Evolutionary conservation across 2,888 invertebrate species (phyloP), one percentile per base, ranked within the genome.

Genomic region (Iselma pallidipennis): DNA sequence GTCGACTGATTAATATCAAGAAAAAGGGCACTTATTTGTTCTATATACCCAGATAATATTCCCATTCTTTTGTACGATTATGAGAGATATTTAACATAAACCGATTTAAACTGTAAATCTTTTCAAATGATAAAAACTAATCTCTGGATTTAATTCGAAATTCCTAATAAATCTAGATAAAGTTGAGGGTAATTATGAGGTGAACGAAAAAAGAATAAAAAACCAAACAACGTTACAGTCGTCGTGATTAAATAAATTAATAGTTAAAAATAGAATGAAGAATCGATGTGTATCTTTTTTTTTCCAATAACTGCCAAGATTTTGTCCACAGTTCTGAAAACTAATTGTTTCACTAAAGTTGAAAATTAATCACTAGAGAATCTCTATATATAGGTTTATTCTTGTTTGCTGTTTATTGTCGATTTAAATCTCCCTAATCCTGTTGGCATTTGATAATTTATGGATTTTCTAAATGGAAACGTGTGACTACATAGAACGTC

Each of bases 381-480:
- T 37, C 9, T 16, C 16, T 37, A 37, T n/a, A n/a, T n/a, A n/a
- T 33, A 5, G 31, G 31, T 33, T 33, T 14, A 33, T 37, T 37
- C 16, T 37, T 7, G 16, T 37, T 33, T 33, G 31, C 31, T 37
- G 37, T 37, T 37, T 37, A 37, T 37, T 37, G 10, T 37, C 37
- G 37, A 37, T 37, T 21, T 37, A 42, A 55, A 37, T 55, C 55
- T 10, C 45, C 16, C 4, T 45, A 45, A 23, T 25, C 31, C 14
- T 28, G 45, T 23, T 49, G 49, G 45, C 52, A 37, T 37, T 37
- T 37, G 33, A 31, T 63, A 63, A 63, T 63, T 63, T 63, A 63
- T 60, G 59, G 59, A 52, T 49, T 55, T 48, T 48, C 49, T 59
- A 59, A 63, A 59, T 59, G 57, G 57, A 59, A 63, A 57, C 57